Conservation (phyloP, 2,113 vertebrate species). For the Pithys albifrons region DNA sequence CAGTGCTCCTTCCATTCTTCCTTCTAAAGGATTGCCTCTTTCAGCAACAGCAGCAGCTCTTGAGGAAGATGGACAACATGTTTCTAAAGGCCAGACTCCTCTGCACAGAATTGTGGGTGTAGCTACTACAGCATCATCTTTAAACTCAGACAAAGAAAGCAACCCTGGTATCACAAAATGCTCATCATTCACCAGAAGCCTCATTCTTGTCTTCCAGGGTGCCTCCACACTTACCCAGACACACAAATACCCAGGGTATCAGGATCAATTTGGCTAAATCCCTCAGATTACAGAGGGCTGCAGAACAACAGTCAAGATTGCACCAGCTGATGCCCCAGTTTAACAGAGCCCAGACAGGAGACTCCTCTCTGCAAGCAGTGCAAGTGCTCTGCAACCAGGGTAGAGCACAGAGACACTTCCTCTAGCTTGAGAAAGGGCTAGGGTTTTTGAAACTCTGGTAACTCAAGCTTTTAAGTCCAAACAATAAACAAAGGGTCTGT, state of each 20-base stretch:
- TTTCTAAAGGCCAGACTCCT: not conserved
- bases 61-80: not conserved
- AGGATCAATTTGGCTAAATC: not conserved
- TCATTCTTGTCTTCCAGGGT: rapidly evolving
- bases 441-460: not conserved
- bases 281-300: not conserved
- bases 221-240: not conserved
- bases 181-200: not conserved
- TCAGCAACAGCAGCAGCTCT: not conserved
- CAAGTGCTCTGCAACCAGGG: not conserved
- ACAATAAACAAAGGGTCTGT: not conserved
- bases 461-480: not conserved
- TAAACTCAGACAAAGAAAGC: not conserved
- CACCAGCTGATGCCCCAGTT: rapidly evolving
- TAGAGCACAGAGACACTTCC: not conserved
- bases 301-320: not conserved
- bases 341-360: not conserved
- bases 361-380: not conserved
- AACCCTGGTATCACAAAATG: not conserved
- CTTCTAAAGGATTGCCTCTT: not conserved
- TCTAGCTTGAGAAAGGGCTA: not conserved
- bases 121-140: not conserved
- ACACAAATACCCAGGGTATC: not conserved
- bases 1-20: not conserved
- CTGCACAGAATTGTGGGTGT: not conserved